A percentile compares a stretch with the other conserved stretches of the same genome.
phyloP scores from a whole-genome alignment of 2,797 vertebrate genomes.

The Acrocephalus scirpaceus region DNA sequence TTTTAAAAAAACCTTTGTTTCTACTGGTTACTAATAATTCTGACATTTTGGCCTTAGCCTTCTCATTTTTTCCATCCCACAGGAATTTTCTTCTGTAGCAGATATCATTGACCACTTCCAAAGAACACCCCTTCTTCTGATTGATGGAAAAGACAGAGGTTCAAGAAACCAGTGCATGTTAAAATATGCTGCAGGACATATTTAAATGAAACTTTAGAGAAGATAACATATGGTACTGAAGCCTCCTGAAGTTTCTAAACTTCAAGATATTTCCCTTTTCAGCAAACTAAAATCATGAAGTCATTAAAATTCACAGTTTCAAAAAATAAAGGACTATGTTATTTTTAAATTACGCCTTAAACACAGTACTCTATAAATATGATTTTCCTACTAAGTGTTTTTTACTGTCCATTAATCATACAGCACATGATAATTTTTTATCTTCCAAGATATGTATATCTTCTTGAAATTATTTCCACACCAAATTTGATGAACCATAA shows the following conservation, averaged over 20 bases:
- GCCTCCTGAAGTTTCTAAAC: background rate
- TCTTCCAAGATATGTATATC: background rate
- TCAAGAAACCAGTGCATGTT: slow-evolving; percentile 90
- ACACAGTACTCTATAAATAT: background rate
- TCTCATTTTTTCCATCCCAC: slow-evolving; percentile 33
- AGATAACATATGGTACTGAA: background rate
- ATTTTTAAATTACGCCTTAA: slow-evolving; percentile 28
- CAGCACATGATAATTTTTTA: background rate
- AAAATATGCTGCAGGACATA: slow-evolving; percentile 78
- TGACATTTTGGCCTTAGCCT: background rate
- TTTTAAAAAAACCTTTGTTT: fast-evolving
- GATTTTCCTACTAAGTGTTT: slow-evolving; percentile 38
- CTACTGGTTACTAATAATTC: background rate
- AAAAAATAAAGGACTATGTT: background rate
- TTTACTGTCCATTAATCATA: slow-evolving; percentile 12
- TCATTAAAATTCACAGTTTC: slow-evolving; percentile 14
- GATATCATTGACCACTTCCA: slow-evolving; percentile 88
- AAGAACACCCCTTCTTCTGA: slow-evolving; percentile 88
- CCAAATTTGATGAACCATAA: background rate
- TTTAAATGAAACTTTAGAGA: slow-evolving; percentile 41
- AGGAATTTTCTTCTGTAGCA: slow-evolving; percentile 87
- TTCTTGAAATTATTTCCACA: background rate
- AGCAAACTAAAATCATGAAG: background rate
- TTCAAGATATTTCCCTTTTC: background rate
- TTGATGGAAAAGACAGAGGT: slow-evolving; percentile 89